Percentiles rank a stretch among this genome's conserved stretches.
phyloP scores from a whole-genome alignment of 2,888 invertebrate genomes.

The Reticulitermes lucifugus region DNA sequence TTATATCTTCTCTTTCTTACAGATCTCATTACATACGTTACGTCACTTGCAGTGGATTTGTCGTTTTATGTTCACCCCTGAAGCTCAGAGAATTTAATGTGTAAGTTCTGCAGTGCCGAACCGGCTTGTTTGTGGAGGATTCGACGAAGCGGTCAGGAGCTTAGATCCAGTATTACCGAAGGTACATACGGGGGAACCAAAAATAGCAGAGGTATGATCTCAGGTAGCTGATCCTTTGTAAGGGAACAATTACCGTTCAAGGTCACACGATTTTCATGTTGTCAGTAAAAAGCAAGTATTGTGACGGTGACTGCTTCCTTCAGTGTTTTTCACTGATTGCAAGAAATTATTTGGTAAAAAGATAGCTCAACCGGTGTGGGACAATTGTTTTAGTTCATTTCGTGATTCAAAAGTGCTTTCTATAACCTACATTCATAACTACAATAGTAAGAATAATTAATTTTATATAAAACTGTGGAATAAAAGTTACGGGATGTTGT shows the following conservation, averaged over 20 bases:
- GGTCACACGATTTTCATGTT: neutral
- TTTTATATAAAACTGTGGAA: no score
- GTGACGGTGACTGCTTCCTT: neutral
- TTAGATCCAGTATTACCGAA: neutral
- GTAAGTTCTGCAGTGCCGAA: neutral
- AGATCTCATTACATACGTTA: no score
- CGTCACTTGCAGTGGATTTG: neutral
- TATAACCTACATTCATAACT: no score
- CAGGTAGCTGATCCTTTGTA: conserved; percentile 28
- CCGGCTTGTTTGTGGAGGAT: conserved; percentile 16
- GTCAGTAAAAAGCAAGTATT: neutral
- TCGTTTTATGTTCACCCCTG: neutral
- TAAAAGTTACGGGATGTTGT: no score
- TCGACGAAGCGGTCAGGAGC: neutral
- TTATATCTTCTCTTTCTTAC: no score
- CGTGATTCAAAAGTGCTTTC: no score
- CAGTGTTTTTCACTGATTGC: neutral
- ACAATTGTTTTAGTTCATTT: no score
- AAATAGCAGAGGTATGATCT: neutral
- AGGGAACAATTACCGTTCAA: conserved; percentile 14
- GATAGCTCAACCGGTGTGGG: no score
- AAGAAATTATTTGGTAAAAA: no score
- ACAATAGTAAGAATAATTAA: no score
- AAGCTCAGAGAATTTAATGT: neutral
- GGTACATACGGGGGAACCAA: neutral